These are phyloP conservation scores for Cladorhizidae sp. DNA, from an alignment of 37 sponge, comb jelly and placozoan species.

Conservation along the genomic window DNA sequence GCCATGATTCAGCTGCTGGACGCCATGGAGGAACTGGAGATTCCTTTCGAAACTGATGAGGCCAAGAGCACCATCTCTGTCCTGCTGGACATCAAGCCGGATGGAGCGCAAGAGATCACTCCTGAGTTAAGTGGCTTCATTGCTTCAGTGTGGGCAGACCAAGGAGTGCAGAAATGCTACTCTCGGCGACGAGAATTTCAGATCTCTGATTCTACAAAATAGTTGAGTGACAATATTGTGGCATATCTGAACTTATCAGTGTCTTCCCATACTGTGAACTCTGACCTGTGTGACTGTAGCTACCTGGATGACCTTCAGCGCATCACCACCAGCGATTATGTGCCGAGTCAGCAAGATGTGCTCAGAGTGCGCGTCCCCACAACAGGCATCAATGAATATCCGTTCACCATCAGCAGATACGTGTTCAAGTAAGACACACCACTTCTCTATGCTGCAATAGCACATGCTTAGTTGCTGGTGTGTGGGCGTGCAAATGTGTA, in stretches of 20 bases:
- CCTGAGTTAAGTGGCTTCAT: constrained; percentile 25
- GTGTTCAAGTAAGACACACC: no score
- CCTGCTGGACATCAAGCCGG: background rate
- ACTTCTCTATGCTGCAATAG: no score
- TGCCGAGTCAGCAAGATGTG: constrained; percentile 87
- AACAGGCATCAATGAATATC: constrained; percentile 90
- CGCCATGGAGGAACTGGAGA: constrained; percentile 54
- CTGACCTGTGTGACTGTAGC: no score
- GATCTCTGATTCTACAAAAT: constrained; percentile 93
- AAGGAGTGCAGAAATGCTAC: constrained; percentile 79
- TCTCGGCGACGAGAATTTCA: constrained; percentile 90
- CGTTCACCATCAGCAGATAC: constrained; percentile 72
- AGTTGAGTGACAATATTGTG: no score
- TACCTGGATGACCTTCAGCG: constrained; percentile 83
- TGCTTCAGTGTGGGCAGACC: constrained; percentile 69
- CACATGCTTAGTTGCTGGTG: no score
- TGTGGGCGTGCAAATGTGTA: no score
- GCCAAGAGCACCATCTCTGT: background rate
- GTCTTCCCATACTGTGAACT: no score
- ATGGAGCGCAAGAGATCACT: background rate
- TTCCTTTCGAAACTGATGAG: constrained; percentile 21
- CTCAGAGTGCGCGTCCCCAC: constrained; percentile 90
- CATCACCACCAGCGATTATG: constrained; percentile 53
- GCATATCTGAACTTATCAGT: no score
- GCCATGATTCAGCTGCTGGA: constrained; percentile 49